Evolutionary conservation across 2,797 vertebrate genomes (phyloP).

Genomic region (Mus spretus): DNA sequence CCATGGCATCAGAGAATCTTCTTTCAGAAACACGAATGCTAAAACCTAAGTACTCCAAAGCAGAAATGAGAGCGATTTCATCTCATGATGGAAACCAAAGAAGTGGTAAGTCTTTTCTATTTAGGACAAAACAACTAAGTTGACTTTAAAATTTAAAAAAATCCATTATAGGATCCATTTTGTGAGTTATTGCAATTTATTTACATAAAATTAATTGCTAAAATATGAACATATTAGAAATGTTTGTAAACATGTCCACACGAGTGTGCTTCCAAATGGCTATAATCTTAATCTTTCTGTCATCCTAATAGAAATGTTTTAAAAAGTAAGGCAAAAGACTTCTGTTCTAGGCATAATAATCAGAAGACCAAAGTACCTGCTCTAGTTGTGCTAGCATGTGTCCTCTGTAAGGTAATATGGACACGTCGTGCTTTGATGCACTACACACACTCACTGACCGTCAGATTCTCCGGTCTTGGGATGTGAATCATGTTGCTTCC

Average conservation of each 20-base stretch:
- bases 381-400: background rate
- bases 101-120: background rate
- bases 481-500: slow-evolving; percentile 85
- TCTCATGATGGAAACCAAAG: background rate
- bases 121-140: background rate
- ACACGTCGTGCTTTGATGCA: background rate
- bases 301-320: slow-evolving; percentile 24
- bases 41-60: background rate
- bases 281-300: background rate
- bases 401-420: background rate
- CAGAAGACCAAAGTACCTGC: background rate
- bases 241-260: slow-evolving; percentile 44
- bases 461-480: slow-evolving; percentile 15
- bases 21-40: background rate
- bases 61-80: background rate
- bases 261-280: background rate
- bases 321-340: background rate
- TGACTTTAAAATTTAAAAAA: background rate
- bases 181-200: slow-evolving; percentile 37
- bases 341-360: background rate
- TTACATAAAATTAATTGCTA: slow-evolving; percentile 15
- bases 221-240: background rate
- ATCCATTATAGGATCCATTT: background rate
- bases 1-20: background rate
- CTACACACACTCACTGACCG: background rate